phyloP scores from a whole-genome alignment of 2,888 invertebrate species.

The Diarsia mendica region DNA sequence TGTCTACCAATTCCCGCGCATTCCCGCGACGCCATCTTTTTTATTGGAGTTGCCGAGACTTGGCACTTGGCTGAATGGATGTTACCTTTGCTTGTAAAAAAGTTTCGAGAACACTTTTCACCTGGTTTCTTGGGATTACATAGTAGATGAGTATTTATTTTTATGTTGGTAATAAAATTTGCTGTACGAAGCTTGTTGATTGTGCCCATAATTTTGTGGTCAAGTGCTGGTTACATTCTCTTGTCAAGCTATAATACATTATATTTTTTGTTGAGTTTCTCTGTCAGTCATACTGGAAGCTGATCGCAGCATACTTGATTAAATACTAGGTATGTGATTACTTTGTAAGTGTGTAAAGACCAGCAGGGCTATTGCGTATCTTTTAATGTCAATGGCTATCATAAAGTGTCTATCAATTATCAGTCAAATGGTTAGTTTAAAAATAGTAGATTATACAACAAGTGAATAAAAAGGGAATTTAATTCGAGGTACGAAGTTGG shows the following conservation, averaged over 20 bases:
- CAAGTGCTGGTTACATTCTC: background rate
- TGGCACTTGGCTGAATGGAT: slow-evolving; percentile 46
- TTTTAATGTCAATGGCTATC: no score
- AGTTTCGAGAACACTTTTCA: slow-evolving; percentile 43
- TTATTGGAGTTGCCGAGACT: slow-evolving; percentile 59
- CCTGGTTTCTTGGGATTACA: slow-evolving; percentile 36
- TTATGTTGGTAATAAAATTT: slow-evolving; percentile 8
- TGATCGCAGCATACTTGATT: no score
- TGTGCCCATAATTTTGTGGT: background rate
- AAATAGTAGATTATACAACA: no score
- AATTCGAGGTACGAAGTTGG: no score
- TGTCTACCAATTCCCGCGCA: slow-evolving; percentile 56
- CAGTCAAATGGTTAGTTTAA: no score
- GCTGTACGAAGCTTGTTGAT: slow-evolving; percentile 13
- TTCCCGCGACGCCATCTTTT: slow-evolving; percentile 46
- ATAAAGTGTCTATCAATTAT: no score
- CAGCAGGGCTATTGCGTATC: no score
- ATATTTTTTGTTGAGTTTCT: background rate
- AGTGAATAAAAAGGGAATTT: no score
- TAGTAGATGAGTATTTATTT: slow-evolving; percentile 33
- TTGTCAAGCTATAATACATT: background rate
- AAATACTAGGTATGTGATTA: background rate
- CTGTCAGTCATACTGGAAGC: background rate
- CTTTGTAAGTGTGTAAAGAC: background rate
- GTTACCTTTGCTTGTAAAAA: slow-evolving; percentile 54